Evolutionary conservation across 2,888 invertebrate genomes (phyloP), one percentile per base, ranked within the genome.

Genomic region (Chalcosyrphus nemorum): DNA sequence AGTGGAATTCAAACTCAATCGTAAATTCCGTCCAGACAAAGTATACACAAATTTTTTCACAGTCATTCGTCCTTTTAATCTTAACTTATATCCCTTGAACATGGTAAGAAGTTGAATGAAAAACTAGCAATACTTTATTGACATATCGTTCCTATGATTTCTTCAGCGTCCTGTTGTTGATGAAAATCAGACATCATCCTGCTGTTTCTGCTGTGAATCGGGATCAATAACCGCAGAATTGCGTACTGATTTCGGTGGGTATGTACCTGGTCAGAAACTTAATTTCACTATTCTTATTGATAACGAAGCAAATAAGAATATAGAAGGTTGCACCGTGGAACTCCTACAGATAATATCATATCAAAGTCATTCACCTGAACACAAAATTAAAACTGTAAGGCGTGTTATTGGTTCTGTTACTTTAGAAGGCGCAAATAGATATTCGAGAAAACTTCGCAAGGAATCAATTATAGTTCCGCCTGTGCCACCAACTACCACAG

Each of bases 241-340:
- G 6, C 81, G 63, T 15, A 81, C 88, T 52, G 87, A 88, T 2
- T 88, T 86, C 61, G 82, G 87, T 0, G 89, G 87, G 13, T 89
- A 87, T 72, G 88, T 87, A 7, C 87, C 88, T 1, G 88, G 88
- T 1, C 88, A 89, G 43, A 57, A 15, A 6, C 78, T 89, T 0
- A 82, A 86, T n/a, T 88, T 86, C 29, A 63, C 56, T 0, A 56
- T 89, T 0, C 52, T 81, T 4, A 86, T 89, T 59, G 82, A 86
- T 6, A 89, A 89, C 70, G 87, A 88, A 71, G 86, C 89, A 7
- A 56, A 78, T 1, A 86, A 86, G 4, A 75, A 74, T 6, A 43
- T 88, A 11, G 75, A 85, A 13, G 87, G 68, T 15, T 80, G 86
- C 4, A 19, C 74, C 27, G 61, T 87, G 0, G 75, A 86, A 19